These are phyloP conservation scores for Rousettus madagascariensis DNA, from an alignment of 2,797 vertebrate species.

Conservation along the genomic window DNA sequence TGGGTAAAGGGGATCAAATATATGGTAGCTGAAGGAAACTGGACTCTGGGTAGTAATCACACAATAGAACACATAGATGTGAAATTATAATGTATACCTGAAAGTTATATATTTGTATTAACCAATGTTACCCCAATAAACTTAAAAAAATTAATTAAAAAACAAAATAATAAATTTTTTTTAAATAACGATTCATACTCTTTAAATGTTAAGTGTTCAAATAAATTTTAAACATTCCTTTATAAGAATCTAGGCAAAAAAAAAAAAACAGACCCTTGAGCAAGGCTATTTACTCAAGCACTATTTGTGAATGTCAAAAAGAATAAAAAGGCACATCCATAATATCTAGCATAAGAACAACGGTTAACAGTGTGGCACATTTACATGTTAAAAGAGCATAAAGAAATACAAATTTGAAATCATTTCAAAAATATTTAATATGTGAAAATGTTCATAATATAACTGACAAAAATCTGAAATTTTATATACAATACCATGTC, in stretches of 20 bases:
- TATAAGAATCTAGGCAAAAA: neutral
- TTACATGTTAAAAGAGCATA: neutral
- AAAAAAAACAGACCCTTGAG: neutral
- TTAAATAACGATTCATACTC: neutral
- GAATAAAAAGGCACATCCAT: neutral
- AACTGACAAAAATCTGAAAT: slow-evolving; percentile 40
- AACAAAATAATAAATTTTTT: too few species aligned
- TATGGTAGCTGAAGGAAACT: too few species aligned
- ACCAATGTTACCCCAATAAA: too few species aligned
- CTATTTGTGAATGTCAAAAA: neutral
- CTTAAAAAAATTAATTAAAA: too few species aligned
- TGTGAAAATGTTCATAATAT: neutral
- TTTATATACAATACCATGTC: neutral
- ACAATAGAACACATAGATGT: too few species aligned
- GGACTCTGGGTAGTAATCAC: too few species aligned
- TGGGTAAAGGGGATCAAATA: too few species aligned
- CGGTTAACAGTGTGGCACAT: neutral
- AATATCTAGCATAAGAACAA: neutral
- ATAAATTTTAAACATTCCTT: neutral
- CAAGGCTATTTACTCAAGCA: neutral
- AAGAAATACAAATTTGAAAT: neutral
- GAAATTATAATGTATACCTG: too few species aligned
- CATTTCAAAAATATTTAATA: neutral
- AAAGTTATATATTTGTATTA: too few species aligned
- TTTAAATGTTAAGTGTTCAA: neutral